phyloP scores from a whole-genome alignment of 2,888 invertebrate genomes.

The Crematogaster levior region DNA sequence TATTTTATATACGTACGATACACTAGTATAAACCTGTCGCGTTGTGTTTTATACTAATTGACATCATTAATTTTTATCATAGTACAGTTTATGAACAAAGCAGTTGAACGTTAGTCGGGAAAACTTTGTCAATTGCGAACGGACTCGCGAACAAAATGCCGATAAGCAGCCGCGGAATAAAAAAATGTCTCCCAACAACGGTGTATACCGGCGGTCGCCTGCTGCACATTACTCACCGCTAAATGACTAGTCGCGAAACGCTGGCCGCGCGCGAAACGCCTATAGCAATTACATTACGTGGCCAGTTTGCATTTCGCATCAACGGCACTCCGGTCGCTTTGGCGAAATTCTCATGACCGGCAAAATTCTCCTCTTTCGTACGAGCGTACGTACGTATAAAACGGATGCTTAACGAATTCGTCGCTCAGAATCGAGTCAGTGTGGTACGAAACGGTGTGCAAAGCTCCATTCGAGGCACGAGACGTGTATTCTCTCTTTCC shows the following conservation, averaged over 20 bases:
- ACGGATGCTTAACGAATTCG: slow-evolving; percentile 64
- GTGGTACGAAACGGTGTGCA: slow-evolving; percentile 54
- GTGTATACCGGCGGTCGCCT: not conserved
- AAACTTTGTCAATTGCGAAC: slow-evolving; percentile 20
- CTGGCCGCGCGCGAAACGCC: slow-evolving; percentile 37
- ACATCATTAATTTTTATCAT: not conserved
- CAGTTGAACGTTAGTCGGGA: not conserved
- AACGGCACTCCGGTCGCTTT: slow-evolving; percentile 28
- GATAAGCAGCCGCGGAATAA: slow-evolving; percentile 40
- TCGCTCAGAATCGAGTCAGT: slow-evolving; percentile 60
- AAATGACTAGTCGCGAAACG: slow-evolving; percentile 52
- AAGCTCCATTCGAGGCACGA: slow-evolving; percentile 56
- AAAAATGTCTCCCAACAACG: slow-evolving; percentile 5
- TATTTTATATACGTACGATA: not conserved
- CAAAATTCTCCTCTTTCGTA: slow-evolving; percentile 57
- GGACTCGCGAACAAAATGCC: slow-evolving; percentile 23
- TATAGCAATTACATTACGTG: slow-evolving; percentile 53
- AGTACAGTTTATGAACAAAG: not conserved
- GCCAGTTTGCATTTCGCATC: slow-evolving; percentile 56
- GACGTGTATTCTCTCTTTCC: slow-evolving; percentile 26
- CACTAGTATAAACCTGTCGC: not conserved
- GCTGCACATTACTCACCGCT: slow-evolving; percentile 34
- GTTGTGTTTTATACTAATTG: not conserved
- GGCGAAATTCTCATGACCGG: slow-evolving; percentile 49
- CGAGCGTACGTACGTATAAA: slow-evolving; percentile 41